A percentile compares a stretch with the other conserved stretches of the same genome.
These are phyloP conservation scores for Ommatoiulus sabulosus DNA, from an alignment of 2,888 invertebrate genomes.

Conservation along the genomic window DNA sequence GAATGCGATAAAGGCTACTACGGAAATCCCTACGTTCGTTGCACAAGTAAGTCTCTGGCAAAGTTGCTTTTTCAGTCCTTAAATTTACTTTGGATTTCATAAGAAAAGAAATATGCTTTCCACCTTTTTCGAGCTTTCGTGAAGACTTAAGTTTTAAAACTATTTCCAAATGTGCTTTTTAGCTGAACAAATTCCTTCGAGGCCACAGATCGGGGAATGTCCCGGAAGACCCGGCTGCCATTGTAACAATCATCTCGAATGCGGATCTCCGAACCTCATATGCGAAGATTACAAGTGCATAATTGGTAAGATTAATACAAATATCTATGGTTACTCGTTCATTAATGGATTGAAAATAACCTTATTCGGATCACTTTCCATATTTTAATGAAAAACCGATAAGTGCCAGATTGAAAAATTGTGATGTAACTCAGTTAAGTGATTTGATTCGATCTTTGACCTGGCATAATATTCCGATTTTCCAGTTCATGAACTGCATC, in stretches of 20 bases:
- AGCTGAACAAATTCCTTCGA: slow-evolving; percentile 50
- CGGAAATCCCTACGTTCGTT: slow-evolving; percentile 83
- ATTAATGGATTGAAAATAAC: not conserved
- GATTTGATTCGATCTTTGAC: not conserved
- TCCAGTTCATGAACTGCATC: no score
- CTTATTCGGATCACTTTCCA: not conserved
- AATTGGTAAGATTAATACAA: not conserved
- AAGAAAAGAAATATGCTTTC: not conserved
- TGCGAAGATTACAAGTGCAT: slow-evolving; percentile 56
- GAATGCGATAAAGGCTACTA: slow-evolving; percentile 85
- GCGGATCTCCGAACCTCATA: slow-evolving; percentile 56
- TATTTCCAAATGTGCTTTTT: not conserved
- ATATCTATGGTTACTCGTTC: not conserved
- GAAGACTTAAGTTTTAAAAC: no score
- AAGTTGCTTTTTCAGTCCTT: not conserved
- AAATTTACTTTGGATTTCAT: no score
- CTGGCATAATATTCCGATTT: no score
- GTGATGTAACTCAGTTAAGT: no score
- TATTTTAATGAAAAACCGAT: not conserved
- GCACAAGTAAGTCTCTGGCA: slow-evolving; percentile 13
- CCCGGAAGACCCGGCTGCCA: slow-evolving; percentile 53
- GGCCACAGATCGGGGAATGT: slow-evolving; percentile 53
- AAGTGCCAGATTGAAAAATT: no score
- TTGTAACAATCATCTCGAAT: slow-evolving; percentile 58
- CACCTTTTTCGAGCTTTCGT: not conserved